Evolutionary conservation across 2,888 invertebrate species (phyloP).

Genomic region (Gymnoscelis rufifasciata): DNA sequence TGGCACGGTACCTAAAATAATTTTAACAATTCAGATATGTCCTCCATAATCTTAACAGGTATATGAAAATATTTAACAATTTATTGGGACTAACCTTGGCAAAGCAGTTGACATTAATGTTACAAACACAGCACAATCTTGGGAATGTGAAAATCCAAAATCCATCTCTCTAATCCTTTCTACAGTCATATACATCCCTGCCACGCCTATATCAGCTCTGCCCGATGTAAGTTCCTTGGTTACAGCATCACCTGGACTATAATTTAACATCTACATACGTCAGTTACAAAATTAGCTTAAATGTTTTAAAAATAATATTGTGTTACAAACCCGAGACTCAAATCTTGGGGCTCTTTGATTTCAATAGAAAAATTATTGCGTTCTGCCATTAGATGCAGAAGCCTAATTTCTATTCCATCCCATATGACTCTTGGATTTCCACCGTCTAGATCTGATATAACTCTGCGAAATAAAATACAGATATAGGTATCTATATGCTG

Average conservation of each 20-base stretch:
- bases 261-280: background rate
- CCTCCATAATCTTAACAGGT: too few relatives aligned
- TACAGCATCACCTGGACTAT: slow-evolving; percentile 81
- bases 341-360: slow-evolving; percentile 79
- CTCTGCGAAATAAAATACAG: slow-evolving; percentile 35
- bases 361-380: slow-evolving; percentile 86
- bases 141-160: slow-evolving; percentile 82
- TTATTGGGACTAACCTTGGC: slow-evolving; percentile 81
- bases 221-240: slow-evolving; percentile 73
- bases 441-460: slow-evolving; percentile 64
- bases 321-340: slow-evolving; percentile 46
- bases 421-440: slow-evolving; percentile 70
- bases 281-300: too few relatives aligned
- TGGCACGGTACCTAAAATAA: slow-evolving; percentile 83
- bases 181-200: slow-evolving; percentile 84
- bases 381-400: slow-evolving; percentile 80
- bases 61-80: too few relatives aligned
- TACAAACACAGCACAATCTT: slow-evolving; percentile 88
- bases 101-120: slow-evolving; percentile 88
- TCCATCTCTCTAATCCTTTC: slow-evolving; percentile 77
- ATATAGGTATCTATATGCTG: too few relatives aligned
- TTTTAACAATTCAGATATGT: background rate
- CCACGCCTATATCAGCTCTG: slow-evolving; percentile 83
- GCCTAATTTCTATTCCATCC: slow-evolving; percentile 87
- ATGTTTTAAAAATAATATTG: too few relatives aligned